phyloP scores from a whole-genome alignment of 92 coral and sea anemone genomes.

The Pocillopora grandis region DNA sequence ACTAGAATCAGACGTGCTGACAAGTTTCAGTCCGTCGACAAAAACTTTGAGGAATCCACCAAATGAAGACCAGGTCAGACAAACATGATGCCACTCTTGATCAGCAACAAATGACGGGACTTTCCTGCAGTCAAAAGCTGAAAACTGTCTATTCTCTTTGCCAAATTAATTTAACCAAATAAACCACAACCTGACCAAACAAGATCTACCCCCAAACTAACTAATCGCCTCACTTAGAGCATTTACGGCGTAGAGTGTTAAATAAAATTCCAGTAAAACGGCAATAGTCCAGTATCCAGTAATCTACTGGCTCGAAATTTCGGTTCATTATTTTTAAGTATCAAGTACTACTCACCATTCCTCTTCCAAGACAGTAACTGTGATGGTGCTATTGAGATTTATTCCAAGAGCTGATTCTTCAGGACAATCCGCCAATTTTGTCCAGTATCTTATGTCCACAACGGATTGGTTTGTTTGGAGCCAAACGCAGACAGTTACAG shows the following conservation, averaged over 20 bases:
- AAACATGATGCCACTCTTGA: constrained; percentile 40
- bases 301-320: no score
- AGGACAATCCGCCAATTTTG: constrained; percentile 15
- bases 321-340: no score
- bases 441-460: constrained; percentile 11
- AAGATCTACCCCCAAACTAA: no score
- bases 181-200: no score
- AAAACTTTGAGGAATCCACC: constrained; percentile 32
- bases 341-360: constrained; percentile 4
- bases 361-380: constrained; percentile 6
- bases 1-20: background rate
- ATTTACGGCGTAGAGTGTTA: no score
- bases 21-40: constrained; percentile 23
- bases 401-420: constrained; percentile 25
- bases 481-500: constrained; percentile 37
- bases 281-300: no score
- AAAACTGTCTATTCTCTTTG: no score
- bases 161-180: no score
- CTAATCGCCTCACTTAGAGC: no score
- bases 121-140: background rate
- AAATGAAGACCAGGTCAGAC: constrained; percentile 29
- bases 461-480: constrained; percentile 9
- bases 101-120: constrained; percentile 1
- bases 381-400: background rate
- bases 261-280: no score